Percentiles rank a stretch among this genome's conserved stretches.
Conservation (phyloP, 1,140 invertebrate species). For the Brachionus koreanus region DNA sequence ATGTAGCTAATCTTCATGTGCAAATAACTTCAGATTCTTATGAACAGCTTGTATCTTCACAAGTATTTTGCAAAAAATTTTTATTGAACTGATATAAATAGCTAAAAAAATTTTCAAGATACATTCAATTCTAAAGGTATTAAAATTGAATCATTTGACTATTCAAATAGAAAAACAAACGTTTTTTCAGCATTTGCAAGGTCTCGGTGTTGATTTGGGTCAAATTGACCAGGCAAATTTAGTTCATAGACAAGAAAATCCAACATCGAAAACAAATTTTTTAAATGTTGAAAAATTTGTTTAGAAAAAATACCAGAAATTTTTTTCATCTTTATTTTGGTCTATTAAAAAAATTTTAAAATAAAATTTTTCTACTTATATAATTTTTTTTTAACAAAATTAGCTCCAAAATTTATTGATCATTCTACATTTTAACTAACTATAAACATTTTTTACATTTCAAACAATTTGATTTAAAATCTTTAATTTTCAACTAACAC, state of each 20-base stretch:
- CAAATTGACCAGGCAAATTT: conserved; percentile 45
- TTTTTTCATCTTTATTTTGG: background rate
- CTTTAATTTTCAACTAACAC: too few relatives aligned
- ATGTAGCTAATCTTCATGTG: conserved; percentile 57
- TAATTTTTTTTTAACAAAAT: too few relatives aligned
- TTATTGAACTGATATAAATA: background rate
- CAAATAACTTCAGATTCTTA: conserved; percentile 55
- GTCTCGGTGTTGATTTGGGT: conserved; percentile 52
- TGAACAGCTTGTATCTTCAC: conserved; percentile 58
- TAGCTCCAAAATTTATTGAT: too few relatives aligned
- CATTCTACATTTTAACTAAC: too few relatives aligned
- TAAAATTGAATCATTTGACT: conserved; percentile 53
- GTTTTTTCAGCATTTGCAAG: conserved; percentile 57
- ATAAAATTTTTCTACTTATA: too few relatives aligned
- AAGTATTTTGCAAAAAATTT: conserved; percentile 45
- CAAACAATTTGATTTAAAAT: too few relatives aligned
- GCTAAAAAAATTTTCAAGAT: conserved; percentile 45
- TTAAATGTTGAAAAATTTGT: conserved; percentile 43
- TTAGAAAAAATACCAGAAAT: background rate
- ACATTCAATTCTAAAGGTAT: conserved; percentile 54
- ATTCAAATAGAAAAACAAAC: conserved; percentile 59
- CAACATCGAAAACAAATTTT: background rate
- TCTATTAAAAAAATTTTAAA: background rate
- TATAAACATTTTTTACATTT: too few relatives aligned
- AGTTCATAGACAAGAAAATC: background rate